These are phyloP conservation scores for Tragulus kanchil DNA, from an alignment of 2,113 vertebrate genomes.

Conservation along the genomic window DNA sequence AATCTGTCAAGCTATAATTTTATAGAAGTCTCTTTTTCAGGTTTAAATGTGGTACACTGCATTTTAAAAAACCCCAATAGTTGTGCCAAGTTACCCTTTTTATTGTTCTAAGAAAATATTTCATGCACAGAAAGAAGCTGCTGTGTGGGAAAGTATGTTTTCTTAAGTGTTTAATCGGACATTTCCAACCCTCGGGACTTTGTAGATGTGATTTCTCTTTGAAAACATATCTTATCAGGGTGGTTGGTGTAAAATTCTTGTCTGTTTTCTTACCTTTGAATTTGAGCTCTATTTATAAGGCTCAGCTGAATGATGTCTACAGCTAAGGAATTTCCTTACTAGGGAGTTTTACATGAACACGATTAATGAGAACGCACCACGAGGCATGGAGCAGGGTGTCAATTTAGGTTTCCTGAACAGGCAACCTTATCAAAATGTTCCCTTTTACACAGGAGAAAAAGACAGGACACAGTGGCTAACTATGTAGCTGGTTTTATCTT, in stretches of 20 bases:
- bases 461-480: slow-evolving; percentile 59
- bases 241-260: slow-evolving; percentile 75
- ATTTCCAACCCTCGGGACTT: slow-evolving; percentile 63
- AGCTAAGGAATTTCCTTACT: slow-evolving; percentile 81
- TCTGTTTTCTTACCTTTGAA: slow-evolving; percentile 81
- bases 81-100: slow-evolving; percentile 69
- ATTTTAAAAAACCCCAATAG: slow-evolving; percentile 75
- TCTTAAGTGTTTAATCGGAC: slow-evolving; percentile 74
- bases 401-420: slow-evolving; percentile 70
- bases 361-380: slow-evolving; percentile 73
- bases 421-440: slow-evolving; percentile 73
- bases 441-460: slow-evolving; percentile 67
- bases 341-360: slow-evolving; percentile 77
- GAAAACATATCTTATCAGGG: slow-evolving; percentile 78
- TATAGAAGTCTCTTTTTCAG: slow-evolving; percentile 83
- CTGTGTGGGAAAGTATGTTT: slow-evolving; percentile 77
- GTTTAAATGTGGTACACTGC: slow-evolving; percentile 75
- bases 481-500: slow-evolving; percentile 67
- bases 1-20: slow-evolving; percentile 79
- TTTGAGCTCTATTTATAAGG: slow-evolving; percentile 73
- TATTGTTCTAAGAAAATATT: slow-evolving; percentile 62
- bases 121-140: slow-evolving; percentile 70
- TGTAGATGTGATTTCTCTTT: slow-evolving; percentile 77
- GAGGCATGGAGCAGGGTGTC: slow-evolving; percentile 66
- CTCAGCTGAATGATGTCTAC: slow-evolving; percentile 66